Evolutionary conservation across 2,888 invertebrate genomes (phyloP).

Genomic region (Eupeodes luniger): DNA sequence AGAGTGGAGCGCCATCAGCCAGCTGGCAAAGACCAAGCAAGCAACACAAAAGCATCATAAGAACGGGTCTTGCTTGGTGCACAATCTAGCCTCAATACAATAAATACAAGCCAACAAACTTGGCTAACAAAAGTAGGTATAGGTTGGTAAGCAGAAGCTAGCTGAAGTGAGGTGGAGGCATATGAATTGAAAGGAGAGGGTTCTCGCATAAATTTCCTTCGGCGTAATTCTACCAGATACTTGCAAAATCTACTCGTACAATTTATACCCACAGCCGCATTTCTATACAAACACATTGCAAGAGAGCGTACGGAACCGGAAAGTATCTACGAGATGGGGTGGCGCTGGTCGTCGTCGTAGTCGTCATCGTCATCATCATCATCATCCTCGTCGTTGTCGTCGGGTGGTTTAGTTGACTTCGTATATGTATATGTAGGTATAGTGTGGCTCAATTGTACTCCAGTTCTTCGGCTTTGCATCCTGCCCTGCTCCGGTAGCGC

Average conservation of each 20-base stretch:
- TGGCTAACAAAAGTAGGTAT: constrained; percentile 51
- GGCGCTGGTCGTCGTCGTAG: constrained; percentile 11
- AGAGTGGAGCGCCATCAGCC: constrained; percentile 48
- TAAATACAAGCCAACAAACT: constrained; percentile 62
- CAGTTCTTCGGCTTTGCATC: constrained; percentile 74
- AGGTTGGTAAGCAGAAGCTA: neutral
- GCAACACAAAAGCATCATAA: constrained; percentile 57
- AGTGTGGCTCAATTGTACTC: constrained; percentile 73
- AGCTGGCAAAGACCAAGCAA: constrained; percentile 66
- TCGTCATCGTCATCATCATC: neutral
- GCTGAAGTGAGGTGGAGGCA: neutral
- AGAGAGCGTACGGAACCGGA: constrained; percentile 68
- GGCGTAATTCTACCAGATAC: constrained; percentile 72
- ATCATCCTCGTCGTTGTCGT: neutral
- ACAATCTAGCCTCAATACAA: constrained; percentile 72
- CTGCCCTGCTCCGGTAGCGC: constrained; percentile 57
- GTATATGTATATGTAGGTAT: constrained; percentile 39
- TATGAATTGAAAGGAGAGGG: constrained; percentile 42
- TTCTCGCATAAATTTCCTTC: constrained; percentile 67
- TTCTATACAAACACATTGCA: constrained; percentile 17
- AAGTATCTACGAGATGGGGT: constrained; percentile 66
- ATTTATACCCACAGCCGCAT: constrained; percentile 35
- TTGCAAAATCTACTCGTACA: constrained; percentile 69
- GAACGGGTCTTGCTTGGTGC: constrained; percentile 56
- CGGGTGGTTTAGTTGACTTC: constrained; percentile 55